Base-by-base conservation (phyloP, 2,888 invertebrate genomes). In the Deilephila porcellus region DNA sequence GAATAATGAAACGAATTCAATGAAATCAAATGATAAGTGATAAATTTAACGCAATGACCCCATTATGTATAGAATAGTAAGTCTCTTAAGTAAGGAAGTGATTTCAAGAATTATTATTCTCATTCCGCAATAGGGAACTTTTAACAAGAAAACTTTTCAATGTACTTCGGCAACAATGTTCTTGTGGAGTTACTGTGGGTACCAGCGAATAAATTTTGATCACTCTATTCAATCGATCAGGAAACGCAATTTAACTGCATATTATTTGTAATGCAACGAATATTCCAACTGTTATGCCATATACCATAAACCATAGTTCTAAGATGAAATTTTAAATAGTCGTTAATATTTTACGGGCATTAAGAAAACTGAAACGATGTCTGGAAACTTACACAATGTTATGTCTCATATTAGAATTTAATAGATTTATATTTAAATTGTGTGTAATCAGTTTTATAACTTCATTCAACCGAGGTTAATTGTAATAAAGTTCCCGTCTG, bases 111-210 rank as follows among this genome's bases (percentile, higher is more conserved):
- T 91, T 92, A 93, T 93, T 91, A 93, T 93, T 91, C 92, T 89
- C 92, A 92, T 92, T 93, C 89, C 89, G 90, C 91, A 90, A 91
- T 93, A 91, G 89, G 88, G 88, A 94, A 94, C 90, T 94, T 94
- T 93, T 94, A 94, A 94, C 93, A 94, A 94, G 94, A 93, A 93
- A 94, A 94, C 90, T 94, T 93, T 88, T 79, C 89, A 88, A 88
- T 90, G 89, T 91, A 90, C 90, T 83, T 84, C 87, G 89, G 90
- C 89, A 88, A 92, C 92, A 91, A 88, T 90, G 91, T 92, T 91
- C 87, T 82, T 77, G 82, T 79, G 79, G 87, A 92, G 88, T 91
- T 93, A 91, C 88, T 90, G 88, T 87, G 86, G 87, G 87, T 86
- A 88, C 86, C 83, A 84, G 85, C 80, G 90, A 90, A 91, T 92